phyloP scores from a whole-genome alignment of 2,797 vertebrate species.

The Loriculus beryllinus region DNA sequence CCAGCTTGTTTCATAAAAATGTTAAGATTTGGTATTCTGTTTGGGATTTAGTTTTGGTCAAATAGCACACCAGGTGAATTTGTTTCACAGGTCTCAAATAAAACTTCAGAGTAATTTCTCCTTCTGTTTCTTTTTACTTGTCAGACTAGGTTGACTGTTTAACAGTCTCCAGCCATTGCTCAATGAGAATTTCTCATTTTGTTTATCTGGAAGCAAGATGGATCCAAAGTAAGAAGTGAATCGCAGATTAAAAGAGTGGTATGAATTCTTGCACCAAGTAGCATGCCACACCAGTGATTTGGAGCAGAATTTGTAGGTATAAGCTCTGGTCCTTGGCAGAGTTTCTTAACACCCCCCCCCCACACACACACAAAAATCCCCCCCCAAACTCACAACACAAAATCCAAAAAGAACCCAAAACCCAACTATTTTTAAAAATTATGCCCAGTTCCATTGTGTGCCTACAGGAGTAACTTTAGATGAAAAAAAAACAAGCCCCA shows the following conservation, averaged over 20 bases:
- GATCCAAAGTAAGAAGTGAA: not conserved
- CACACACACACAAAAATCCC: no score
- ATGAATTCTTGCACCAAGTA: not conserved
- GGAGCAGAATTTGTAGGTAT: not conserved
- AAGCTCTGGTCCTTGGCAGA: not conserved
- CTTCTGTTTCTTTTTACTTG: not conserved
- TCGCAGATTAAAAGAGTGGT: not conserved
- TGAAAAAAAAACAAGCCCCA: fast-evolving
- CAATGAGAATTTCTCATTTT: not conserved
- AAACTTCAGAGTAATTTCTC: not conserved
- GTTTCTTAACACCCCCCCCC: not conserved
- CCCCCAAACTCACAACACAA: no score
- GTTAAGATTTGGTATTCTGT: not conserved
- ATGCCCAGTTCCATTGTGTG: not conserved
- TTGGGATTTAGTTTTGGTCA: not conserved
- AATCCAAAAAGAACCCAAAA: not conserved
- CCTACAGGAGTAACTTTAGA: not conserved
- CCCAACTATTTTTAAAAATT: not conserved
- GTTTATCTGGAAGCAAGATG: not conserved
- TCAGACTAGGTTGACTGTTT: not conserved
- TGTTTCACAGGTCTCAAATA: not conserved
- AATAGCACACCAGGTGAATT: not conserved
- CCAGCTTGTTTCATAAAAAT: not conserved
- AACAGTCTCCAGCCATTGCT: not conserved
- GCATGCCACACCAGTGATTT: not conserved